A percentile compares a stretch with the other conserved stretches of the same genome.
phyloP scores from a whole-genome alignment of 2,888 invertebrate species.

The Himalopsyche tibetana region DNA sequence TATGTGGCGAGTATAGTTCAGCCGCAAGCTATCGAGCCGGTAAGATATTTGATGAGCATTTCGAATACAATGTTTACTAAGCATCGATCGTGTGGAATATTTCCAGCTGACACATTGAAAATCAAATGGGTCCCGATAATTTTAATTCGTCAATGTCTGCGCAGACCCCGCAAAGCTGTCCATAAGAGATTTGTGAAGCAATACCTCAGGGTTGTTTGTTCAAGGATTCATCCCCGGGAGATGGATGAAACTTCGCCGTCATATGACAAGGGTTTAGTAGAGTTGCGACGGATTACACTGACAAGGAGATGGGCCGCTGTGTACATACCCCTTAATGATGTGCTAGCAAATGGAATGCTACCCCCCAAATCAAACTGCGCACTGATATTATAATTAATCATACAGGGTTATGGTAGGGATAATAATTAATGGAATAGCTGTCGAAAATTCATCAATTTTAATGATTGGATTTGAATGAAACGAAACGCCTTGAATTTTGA shows the following conservation, averaged over 20 bases:
- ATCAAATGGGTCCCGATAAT: conserved; percentile 10
- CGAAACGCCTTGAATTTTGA: too few species aligned
- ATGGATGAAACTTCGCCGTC: conserved; percentile 18
- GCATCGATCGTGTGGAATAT: not conserved
- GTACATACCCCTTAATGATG: not conserved
- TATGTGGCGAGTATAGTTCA: too few species aligned
- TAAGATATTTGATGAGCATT: too few species aligned
- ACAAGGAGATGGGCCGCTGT: not conserved
- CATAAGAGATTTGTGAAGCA: conserved; percentile 9
- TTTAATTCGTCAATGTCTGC: conserved; percentile 3
- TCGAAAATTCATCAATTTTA: not conserved
- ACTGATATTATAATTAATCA: conserved; percentile 22
- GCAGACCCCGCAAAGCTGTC: not conserved
- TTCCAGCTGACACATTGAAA: not conserved
- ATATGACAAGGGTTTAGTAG: conserved; percentile 11
- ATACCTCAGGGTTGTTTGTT: conserved; percentile 13
- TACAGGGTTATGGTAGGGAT: not conserved
- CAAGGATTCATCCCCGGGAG: not conserved
- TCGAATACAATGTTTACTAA: too few species aligned
- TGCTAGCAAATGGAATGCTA: not conserved
- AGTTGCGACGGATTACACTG: not conserved
- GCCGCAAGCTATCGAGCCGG: too few species aligned
- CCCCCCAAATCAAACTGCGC: conserved; percentile 5
- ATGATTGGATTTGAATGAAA: not conserved
- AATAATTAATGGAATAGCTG: not conserved